These are phyloP conservation scores for Dendrolimus kikuchii DNA, from an alignment of 1,140 invertebrate species.

Conservation along the genomic window DNA sequence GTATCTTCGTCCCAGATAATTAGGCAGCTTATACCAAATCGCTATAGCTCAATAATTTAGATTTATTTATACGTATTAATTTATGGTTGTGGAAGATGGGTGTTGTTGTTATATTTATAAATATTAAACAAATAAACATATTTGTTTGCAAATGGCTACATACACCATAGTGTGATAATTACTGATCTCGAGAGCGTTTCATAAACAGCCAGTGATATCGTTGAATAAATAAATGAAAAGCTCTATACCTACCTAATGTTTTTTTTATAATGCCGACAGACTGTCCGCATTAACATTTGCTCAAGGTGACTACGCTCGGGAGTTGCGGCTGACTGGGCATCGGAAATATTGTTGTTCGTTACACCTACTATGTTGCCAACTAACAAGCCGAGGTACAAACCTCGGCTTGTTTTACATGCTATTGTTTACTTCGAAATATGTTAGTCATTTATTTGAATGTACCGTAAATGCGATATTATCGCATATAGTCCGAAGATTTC, in stretches of 20 bases:
- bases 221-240: slow-evolving; percentile 40
- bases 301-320: slow-evolving; percentile 58
- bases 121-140: too few relatives aligned
- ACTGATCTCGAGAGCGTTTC: slow-evolving; percentile 33
- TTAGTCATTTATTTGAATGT: too few relatives aligned
- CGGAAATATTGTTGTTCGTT: slow-evolving; percentile 32
- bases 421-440: neutral
- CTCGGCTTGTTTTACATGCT: slow-evolving; percentile 21
- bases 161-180: neutral
- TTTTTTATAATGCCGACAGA: slow-evolving; percentile 37
- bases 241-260: slow-evolving; percentile 46
- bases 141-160: too few relatives aligned
- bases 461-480: too few relatives aligned
- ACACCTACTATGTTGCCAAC: slow-evolving; percentile 14
- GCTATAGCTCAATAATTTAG: too few relatives aligned
- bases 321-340: slow-evolving; percentile 63
- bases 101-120: too few relatives aligned
- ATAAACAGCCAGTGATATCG: slow-evolving; percentile 25
- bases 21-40: too few relatives aligned
- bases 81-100: too few relatives aligned
- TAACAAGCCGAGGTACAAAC: slow-evolving; percentile 22
- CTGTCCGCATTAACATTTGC: slow-evolving; percentile 62
- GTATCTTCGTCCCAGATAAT: too few relatives aligned
- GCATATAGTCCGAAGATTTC: too few relatives aligned
- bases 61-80: too few relatives aligned